These are phyloP conservation scores for Platycnemis pennipes DNA, from an alignment of 2,888 invertebrate genomes.

Conservation along the genomic window DNA sequence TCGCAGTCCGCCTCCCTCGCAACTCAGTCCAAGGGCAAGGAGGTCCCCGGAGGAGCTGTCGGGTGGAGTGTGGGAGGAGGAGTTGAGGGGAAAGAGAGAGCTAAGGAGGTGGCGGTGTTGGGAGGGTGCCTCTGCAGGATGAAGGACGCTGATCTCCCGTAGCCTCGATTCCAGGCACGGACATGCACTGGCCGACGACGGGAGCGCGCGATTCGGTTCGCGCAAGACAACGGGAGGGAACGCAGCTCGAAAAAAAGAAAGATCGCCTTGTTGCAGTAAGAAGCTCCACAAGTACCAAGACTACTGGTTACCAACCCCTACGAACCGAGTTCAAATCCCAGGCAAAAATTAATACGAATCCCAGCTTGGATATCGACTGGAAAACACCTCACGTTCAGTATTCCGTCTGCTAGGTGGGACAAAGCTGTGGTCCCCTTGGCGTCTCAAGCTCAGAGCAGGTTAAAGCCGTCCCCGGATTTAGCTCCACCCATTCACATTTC, in stretches of 20 bases:
- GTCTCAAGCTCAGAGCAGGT: too few relatives aligned
- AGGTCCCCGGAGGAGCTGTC: neutral
- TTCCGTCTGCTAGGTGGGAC: too few relatives aligned
- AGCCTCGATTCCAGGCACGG: neutral
- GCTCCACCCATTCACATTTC: too few relatives aligned
- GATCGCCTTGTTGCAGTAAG: neutral
- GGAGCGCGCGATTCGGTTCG: neutral
- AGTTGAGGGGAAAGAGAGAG: neutral
- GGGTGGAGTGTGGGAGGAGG: neutral
- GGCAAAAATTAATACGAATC: too few relatives aligned
- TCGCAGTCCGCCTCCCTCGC: neutral
- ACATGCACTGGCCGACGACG: neutral
- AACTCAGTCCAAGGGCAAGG: neutral
- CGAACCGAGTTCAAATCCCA: neutral
- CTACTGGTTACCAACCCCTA: too few relatives aligned
- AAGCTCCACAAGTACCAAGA: neutral
- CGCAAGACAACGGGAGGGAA: neutral
- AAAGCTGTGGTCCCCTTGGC: too few relatives aligned
- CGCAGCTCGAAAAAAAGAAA: neutral
- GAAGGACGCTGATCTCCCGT: neutral
- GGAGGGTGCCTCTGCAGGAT: too few relatives aligned
- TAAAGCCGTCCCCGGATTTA: too few relatives aligned
- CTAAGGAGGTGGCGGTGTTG: neutral
- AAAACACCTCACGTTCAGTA: too few relatives aligned
- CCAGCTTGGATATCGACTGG: too few relatives aligned